Evolutionary conservation across 2,888 invertebrate species (phyloP).

Genomic region (Drosophila kuntzei): DNA sequence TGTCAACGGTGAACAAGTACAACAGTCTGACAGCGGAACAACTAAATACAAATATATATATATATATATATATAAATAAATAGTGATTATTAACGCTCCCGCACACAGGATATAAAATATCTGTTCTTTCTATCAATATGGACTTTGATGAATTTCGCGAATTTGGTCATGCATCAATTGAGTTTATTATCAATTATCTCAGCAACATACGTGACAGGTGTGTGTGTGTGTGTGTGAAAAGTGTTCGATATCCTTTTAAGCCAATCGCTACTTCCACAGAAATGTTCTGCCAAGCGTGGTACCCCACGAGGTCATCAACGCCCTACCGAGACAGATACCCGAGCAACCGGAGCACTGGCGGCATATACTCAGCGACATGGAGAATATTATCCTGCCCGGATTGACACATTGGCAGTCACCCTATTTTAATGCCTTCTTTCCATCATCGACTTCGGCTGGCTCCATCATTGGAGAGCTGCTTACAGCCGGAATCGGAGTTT

Average conservation of each 20-base stretch:
- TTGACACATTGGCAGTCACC: constrained; percentile 82
- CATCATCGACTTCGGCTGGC: constrained; percentile 73
- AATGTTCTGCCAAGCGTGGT: constrained; percentile 67
- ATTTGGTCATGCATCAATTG: constrained; percentile 94
- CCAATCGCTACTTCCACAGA: constrained; percentile 48
- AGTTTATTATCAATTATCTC: constrained; percentile 95
- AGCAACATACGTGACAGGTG: constrained; percentile 93
- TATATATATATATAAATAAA: background rate
- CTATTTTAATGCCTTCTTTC: constrained; percentile 77
- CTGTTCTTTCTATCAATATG: constrained; percentile 86
- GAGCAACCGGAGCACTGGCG: constrained; percentile 79
- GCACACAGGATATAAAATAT: constrained; percentile 35
- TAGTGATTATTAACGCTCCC: background rate
- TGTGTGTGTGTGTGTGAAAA: constrained; percentile 50
- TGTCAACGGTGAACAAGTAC: constrained; percentile 75
- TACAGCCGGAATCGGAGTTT: constrained; percentile 75
- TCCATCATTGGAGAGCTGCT: constrained; percentile 80
- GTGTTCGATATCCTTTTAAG: constrained; percentile 32
- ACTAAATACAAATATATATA: too few relatives aligned
- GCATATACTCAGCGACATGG: constrained; percentile 68
- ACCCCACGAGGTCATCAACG: constrained; percentile 67
- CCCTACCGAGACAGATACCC: constrained; percentile 71
- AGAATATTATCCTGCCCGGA: constrained; percentile 73
- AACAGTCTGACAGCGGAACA: constrained; percentile 51
- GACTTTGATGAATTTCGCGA: constrained; percentile 92